A percentile compares a stretch with the other conserved stretches of the same genome.
phyloP scores from a whole-genome alignment of 2,113 vertebrate species.

The western clawed frog (Xenopus tropicalis) region DNA sequence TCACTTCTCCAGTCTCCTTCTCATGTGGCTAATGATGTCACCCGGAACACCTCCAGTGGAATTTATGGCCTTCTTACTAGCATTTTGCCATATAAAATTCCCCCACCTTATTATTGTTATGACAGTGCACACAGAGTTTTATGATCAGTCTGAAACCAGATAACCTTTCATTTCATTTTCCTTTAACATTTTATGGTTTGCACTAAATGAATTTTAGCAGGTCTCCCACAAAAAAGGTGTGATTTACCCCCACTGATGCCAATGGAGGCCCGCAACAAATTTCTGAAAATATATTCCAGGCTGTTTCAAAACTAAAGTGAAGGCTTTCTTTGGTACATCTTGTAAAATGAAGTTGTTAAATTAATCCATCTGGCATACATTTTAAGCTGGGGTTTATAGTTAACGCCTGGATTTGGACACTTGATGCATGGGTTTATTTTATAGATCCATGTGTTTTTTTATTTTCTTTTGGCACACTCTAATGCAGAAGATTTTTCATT shows the following conservation, averaged over 20 bases:
- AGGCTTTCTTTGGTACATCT: constrained; percentile 34
- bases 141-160: constrained; percentile 40
- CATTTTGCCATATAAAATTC: constrained; percentile 39
- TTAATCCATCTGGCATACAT: constrained; percentile 44
- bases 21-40: constrained; percentile 45
- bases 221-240: constrained; percentile 43
- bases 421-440: constrained; percentile 32
- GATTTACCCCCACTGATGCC: constrained; percentile 37
- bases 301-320: constrained; percentile 23
- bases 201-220: constrained; percentile 44
- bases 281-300: constrained; percentile 31
- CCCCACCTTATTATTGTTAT: constrained; percentile 43
- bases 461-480: constrained; percentile 34
- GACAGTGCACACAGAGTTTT: constrained; percentile 44
- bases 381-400: constrained; percentile 42
- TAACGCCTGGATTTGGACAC: constrained; percentile 44
- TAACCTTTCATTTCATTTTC: constrained; percentile 46
- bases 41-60: constrained; percentile 37
- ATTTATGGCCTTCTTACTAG: constrained; percentile 41
- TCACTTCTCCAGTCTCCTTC: constrained; percentile 37
- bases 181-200: constrained; percentile 33
- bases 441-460: constrained; percentile 25
- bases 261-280: constrained; percentile 26
- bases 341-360: constrained; percentile 43
- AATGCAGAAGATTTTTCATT: not conserved